Conservation (phyloP, 2,113 vertebrate genomes). For the Toxotes jaculatrix region DNA sequence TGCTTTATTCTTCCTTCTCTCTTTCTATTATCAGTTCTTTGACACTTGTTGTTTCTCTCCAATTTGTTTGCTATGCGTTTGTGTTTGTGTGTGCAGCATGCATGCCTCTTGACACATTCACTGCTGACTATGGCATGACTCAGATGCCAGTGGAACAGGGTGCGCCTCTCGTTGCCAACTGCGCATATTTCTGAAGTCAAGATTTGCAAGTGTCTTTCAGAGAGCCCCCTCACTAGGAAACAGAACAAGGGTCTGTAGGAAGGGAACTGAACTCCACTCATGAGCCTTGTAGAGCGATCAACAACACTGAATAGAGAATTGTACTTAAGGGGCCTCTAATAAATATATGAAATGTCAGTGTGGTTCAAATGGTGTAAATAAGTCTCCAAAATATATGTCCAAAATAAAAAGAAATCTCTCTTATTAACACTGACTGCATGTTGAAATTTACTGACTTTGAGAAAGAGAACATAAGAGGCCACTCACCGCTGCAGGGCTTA, state of each 20-base stretch:
- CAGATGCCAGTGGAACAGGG: slow-evolving; percentile 79
- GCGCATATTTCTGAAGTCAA: slow-evolving; percentile 86
- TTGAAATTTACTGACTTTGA: slow-evolving; percentile 23
- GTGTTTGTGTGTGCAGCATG: slow-evolving; percentile 31
- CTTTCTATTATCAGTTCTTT: slow-evolving; percentile 13
- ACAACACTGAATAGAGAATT: slow-evolving; percentile 39
- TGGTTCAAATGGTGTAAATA: slow-evolving; percentile 18
- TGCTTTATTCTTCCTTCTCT: slow-evolving; percentile 12
- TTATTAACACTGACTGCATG: slow-evolving; percentile 18
- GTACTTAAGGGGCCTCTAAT: slow-evolving; percentile 2
- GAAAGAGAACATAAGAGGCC: slow-evolving; percentile 14
- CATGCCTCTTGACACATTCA: slow-evolving; percentile 66
- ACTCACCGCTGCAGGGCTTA: slow-evolving; percentile 36
- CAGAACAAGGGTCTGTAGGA: slow-evolving; percentile 64
- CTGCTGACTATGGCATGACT: slow-evolving; percentile 75
- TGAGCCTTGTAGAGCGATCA: slow-evolving; percentile 23
- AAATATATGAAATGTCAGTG: slow-evolving; percentile 31
- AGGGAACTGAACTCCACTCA: slow-evolving; percentile 52
- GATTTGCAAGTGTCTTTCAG: slow-evolving; percentile 83
- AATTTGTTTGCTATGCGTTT: slow-evolving; percentile 42
- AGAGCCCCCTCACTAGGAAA: slow-evolving; percentile 75
- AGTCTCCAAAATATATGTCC: not conserved
- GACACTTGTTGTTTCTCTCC: slow-evolving; percentile 23
- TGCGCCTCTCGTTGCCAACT: slow-evolving; percentile 82
- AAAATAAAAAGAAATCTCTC: not conserved